Evolutionary conservation across 2,888 invertebrate species (phyloP), one percentile per base, ranked within the genome.

Genomic region (Tinea pellionella): DNA sequence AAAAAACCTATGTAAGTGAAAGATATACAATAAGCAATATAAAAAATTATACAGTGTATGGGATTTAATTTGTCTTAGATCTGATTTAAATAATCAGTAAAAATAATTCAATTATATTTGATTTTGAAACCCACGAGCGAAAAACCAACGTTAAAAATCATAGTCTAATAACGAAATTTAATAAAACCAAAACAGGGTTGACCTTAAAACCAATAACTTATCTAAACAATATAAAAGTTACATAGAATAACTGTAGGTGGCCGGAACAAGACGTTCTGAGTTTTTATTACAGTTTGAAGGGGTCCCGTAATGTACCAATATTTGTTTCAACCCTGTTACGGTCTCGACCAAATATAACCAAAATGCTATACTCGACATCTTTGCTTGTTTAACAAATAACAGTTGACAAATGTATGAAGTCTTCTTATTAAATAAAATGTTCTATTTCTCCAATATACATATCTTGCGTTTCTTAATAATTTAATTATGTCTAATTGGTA

Each of bases 221-320:
- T 3, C 32, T 15, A 55, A 32, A 57, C 57, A 57, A 32, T 32
- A 57, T 57, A 4, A 57, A 57, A 32, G 32, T 32, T 16, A 55
- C 55, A 60, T 62, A 66, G 69, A n/a, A 47, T 9, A 47, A 67
- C 67, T 64, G 66, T 66, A 71, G 71, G 70, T 72, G 68, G 69
- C 66, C 67, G 68, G 68, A 70, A 65, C 71, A 71, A 70, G 71
- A 67, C 68, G 69, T 68, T 67, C 66, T 68, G 69, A 66, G 68
- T 75, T 74, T 76, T 75, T 77, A 76, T 77, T 75, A 69, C 73
- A 68, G 66, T 71, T 71, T 71, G 71, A 73, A 69, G 69, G 69
- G 64, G 66, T 69, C 69, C 67, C 64, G 65, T 69, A 69, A 74
- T 74, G 70, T 69, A 67, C 67, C 72, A 72, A 78, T 78, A 77